Evolutionary conservation across 53 echinoderm and acorn worm genomes (phyloP).

Genomic region (Henricia sp.): DNA sequence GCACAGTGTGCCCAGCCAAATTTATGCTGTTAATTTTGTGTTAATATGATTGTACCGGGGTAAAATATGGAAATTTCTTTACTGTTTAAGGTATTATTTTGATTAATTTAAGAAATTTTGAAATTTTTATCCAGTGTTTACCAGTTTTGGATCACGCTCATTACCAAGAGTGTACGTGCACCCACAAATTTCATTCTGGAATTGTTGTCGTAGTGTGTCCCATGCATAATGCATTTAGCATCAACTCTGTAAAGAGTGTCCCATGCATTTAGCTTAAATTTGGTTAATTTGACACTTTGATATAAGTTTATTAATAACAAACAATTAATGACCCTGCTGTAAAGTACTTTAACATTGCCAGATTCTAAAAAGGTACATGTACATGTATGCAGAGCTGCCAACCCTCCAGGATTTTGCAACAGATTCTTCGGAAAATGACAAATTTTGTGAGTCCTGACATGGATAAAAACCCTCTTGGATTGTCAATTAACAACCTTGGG

Average conservation of each 20-base stretch:
- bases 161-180: not conserved
- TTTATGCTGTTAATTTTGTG: not conserved
- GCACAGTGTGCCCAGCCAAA: too few relatives aligned
- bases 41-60: not conserved
- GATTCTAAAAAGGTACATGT: not conserved
- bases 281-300: not conserved
- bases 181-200: not conserved
- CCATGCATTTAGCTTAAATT: too few relatives aligned
- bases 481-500: too few relatives aligned
- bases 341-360: not conserved
- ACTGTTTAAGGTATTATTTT: too few relatives aligned
- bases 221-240: not conserved
- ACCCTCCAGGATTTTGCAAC: too few relatives aligned
- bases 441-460: too few relatives aligned
- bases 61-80: not conserved
- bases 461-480: too few relatives aligned
- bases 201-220: not conserved
- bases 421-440: too few relatives aligned
- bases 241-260: not conserved
- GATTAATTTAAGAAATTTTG: too few relatives aligned
- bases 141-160: not conserved
- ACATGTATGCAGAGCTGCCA: not conserved
- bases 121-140: too few relatives aligned
- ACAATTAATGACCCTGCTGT: not conserved
- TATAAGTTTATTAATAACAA: not conserved